phyloP scores from a whole-genome alignment of 2,113 vertebrate species.

The Etheostoma spectabile region DNA sequence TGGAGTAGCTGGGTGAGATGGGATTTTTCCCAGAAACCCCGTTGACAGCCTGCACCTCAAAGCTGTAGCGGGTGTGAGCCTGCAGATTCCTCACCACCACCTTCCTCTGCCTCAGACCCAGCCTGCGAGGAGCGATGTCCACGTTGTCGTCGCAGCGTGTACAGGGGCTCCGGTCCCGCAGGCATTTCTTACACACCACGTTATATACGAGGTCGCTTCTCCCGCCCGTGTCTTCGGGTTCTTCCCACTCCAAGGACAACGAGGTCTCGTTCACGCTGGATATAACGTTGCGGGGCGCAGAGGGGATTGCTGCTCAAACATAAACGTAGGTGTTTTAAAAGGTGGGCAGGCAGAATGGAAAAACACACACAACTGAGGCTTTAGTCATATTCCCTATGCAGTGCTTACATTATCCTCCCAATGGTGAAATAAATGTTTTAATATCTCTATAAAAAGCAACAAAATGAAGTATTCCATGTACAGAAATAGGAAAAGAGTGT shows the following conservation, averaged over 20 bases:
- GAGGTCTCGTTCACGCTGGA: conserved; percentile 99
- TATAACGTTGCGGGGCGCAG: conserved; percentile 91
- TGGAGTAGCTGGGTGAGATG: conserved; percentile 88
- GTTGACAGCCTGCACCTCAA: conserved; percentile 97
- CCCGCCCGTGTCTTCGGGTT: conserved; percentile 91
- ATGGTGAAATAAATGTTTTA: conserved; percentile 20
- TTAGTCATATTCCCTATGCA: conserved; percentile 52
- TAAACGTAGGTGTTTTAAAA: conserved; percentile 35
- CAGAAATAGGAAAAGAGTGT: neutral
- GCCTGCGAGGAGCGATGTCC: conserved; percentile 93
- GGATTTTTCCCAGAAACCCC: conserved; percentile 95
- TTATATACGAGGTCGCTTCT: conserved; percentile 95
- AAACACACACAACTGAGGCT: conserved; percentile 53
- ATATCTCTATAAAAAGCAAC: conserved; percentile 1
- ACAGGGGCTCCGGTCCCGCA: conserved; percentile 87
- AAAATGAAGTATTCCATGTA: neutral
- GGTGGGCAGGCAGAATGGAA: conserved; percentile 38
- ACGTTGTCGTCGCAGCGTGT: conserved; percentile 97
- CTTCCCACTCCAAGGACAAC: conserved; percentile 94
- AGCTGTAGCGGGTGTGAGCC: conserved; percentile 98
- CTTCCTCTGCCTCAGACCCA: conserved; percentile 90
- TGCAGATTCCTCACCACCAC: conserved; percentile 96
- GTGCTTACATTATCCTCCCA: conserved; percentile 30
- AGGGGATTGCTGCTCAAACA: conserved; percentile 88
- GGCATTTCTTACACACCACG: conserved; percentile 97